Evolutionary conservation across 1,140 invertebrate genomes (phyloP), one percentile per base, ranked within the genome.

Genomic region (Sinella curviseta): DNA sequence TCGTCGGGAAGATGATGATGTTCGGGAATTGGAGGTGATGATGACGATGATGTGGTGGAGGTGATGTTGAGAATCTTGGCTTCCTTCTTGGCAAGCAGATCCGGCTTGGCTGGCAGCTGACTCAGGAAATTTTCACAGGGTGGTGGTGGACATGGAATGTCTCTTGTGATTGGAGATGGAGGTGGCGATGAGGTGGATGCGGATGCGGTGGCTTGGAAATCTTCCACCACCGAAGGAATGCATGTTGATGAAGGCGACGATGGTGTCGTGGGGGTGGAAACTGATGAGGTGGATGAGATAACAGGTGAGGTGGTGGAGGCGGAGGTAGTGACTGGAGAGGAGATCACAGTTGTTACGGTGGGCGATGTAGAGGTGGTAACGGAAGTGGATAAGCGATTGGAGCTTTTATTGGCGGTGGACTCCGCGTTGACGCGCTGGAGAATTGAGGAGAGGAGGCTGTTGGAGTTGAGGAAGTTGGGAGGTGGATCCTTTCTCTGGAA

Each of bases 401-500:
- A 16, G 48, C 48, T 54, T 54, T 54, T 54, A n/a, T 54, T 54
- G 14, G 14, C n/a, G 14, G 48, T n/a, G n/a, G 74, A 24, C 30
- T 75, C 24, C 24, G 74, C 24, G 30, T 35, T 75, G 33, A 39
- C 39, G 24, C 65, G 26, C 31, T 70, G 65, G 8, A 70, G 31
- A 31, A 70, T 70, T 24, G 65, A 70, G 8, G 65, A 70, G 3
- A 70, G 30, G 65, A 8, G 31, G 31, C 65, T 70, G 12, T 33
- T 33, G 2, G n/a, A n/a, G n/a, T n/a, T n/a, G n/a, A n/a, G n/a
- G n/a, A n/a, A n/a, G 65, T 31, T 4, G 65, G 30, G 3, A 33
- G 65, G 65, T 33, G 78, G 74, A 57, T 67, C 78, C 17, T 76
- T 55, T 65, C 78, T 73, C 24, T 73, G 78, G 31, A 87, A 88